Conservation (phyloP, 2,113 vertebrate species). For the Tretioscincus oriximinensis region DNA sequence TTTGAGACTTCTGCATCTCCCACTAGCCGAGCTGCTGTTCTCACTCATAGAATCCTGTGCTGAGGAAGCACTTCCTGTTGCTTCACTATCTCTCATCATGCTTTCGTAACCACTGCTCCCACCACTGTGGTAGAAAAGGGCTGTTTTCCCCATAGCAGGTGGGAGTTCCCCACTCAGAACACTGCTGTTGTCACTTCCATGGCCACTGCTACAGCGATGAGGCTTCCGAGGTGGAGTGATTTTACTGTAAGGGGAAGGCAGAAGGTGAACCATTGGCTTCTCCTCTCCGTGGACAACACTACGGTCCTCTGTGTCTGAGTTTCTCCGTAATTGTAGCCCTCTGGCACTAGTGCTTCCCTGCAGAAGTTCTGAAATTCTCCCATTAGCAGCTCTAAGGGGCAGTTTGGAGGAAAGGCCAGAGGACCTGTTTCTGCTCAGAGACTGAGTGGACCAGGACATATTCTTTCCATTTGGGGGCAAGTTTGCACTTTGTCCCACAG, state of each 20-base stretch:
- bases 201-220: constrained; percentile 95
- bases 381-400: constrained; percentile 89
- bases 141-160: constrained; percentile 96
- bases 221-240: constrained; percentile 92
- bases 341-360: constrained; percentile 78
- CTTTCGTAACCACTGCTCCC: constrained; percentile 98
- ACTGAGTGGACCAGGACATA: constrained; percentile 95
- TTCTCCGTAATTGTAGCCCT: constrained; percentile 65
- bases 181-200: constrained; percentile 97
- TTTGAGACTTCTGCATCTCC: constrained; percentile 88
- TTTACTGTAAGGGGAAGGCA: constrained; percentile 98
- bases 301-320: constrained; percentile 67
- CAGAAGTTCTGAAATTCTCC: constrained; percentile 92
- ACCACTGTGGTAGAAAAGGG: constrained; percentile 95
- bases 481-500: constrained; percentile 84
- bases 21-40: constrained; percentile 87
- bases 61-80: constrained; percentile 92
- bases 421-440: constrained; percentile 86
- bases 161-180: constrained; percentile 96
- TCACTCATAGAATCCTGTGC: constrained; percentile 96
- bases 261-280: constrained; percentile 74
- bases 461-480: constrained; percentile 85
- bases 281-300: constrained; percentile 70
- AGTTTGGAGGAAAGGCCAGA: constrained; percentile 85
- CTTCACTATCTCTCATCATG: constrained; percentile 97